phyloP scores from a whole-genome alignment of 2,888 invertebrate genomes.

The Esperia sulphurella region DNA sequence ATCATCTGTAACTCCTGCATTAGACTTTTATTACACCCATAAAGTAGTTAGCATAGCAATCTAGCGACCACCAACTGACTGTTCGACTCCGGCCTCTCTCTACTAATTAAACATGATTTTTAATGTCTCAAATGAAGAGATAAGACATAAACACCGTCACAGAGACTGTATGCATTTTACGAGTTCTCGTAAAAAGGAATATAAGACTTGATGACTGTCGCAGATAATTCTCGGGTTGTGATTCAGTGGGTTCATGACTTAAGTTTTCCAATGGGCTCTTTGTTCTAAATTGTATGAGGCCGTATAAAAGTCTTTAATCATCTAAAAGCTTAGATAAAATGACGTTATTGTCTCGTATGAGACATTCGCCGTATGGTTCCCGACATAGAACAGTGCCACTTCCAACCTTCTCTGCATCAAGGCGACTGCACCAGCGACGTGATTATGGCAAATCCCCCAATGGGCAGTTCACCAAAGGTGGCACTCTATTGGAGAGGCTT shows the following conservation, averaged over 20 bases:
- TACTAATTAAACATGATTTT: conserved; percentile 21
- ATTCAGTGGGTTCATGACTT: background rate
- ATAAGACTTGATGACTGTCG: conserved; percentile 5
- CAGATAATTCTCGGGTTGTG: conserved; percentile 4
- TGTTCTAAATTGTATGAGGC: background rate
- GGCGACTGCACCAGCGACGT: too few relatives aligned
- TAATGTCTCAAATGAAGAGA: conserved; percentile 8
- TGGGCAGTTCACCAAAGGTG: too few relatives aligned
- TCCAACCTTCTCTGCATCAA: too few relatives aligned
- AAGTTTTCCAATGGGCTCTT: background rate
- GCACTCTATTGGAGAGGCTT: too few relatives aligned
- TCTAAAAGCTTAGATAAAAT: too few relatives aligned
- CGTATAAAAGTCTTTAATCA: too few relatives aligned
- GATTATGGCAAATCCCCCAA: too few relatives aligned
- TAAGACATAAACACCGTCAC: conserved; percentile 1
- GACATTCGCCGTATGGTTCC: too few relatives aligned
- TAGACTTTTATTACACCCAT: conserved; percentile 9
- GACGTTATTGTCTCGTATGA: too few relatives aligned
- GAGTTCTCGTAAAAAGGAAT: conserved; percentile 4
- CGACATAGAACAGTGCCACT: too few relatives aligned
- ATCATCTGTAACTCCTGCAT: background rate
- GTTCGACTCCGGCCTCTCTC: conserved; percentile 13
- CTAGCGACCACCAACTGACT: background rate
- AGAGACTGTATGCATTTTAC: conserved; percentile 1
- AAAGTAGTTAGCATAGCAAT: conserved; percentile 5